These are phyloP conservation scores for Pterocles orientalis DNA, from an alignment of 2,113 vertebrate genomes.

Conservation along the genomic window DNA sequence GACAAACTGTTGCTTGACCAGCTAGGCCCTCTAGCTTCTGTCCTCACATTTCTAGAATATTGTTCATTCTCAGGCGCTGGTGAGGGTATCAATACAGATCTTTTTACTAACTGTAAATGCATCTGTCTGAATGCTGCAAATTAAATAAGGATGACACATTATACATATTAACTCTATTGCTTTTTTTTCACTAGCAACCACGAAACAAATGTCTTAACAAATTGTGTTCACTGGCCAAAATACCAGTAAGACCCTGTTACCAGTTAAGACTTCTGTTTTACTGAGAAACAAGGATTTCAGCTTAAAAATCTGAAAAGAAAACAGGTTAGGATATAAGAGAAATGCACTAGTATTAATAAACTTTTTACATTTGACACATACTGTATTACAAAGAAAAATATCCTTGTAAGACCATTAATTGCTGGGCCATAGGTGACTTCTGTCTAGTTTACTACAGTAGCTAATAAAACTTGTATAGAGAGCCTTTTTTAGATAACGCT, in stretches of 20 bases:
- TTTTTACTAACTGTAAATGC: constrained; percentile 2
- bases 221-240: constrained; percentile 6
- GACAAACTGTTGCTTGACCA: background rate
- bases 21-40: constrained; percentile 13
- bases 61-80: constrained; percentile 9
- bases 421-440: constrained; percentile 69
- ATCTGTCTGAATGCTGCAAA: constrained; percentile 52
- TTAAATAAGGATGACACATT: background rate
- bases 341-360: constrained; percentile 69
- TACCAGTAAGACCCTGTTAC: constrained; percentile 36
- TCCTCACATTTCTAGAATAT: constrained; percentile 8
- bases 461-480: constrained; percentile 63
- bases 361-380: constrained; percentile 67
- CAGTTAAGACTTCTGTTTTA: constrained; percentile 54
- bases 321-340: constrained; percentile 43
- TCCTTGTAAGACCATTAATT: constrained; percentile 65
- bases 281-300: constrained; percentile 62
- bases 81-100: background rate
- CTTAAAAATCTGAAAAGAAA: constrained; percentile 20
- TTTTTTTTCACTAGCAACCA: constrained; percentile 51
- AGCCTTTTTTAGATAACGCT: constrained; percentile 65
- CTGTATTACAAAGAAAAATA: constrained; percentile 61
- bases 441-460: constrained; percentile 66
- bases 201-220: constrained; percentile 14
- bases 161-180: background rate